phyloP scores from a whole-genome alignment of 2,113 vertebrate species.

The Brienomyrus brachyistius region DNA sequence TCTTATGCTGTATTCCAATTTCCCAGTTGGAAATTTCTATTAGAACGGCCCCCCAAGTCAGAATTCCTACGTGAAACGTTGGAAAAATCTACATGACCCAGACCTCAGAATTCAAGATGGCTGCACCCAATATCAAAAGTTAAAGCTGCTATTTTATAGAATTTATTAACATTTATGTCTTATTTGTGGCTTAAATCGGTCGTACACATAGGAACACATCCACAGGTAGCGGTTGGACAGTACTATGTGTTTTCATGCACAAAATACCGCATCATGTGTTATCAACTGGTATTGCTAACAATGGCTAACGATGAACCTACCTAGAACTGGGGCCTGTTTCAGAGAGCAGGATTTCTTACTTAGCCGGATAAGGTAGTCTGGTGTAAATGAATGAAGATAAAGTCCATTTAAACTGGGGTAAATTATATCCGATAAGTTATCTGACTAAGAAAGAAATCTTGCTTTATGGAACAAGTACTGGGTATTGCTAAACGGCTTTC shows the following conservation, averaged over 20 bases:
- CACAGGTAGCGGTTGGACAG: no score
- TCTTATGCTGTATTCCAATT: neutral
- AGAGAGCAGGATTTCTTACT: neutral
- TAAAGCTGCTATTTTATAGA: neutral
- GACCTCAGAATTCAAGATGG: neutral
- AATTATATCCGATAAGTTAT: neutral
- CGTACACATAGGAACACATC: no score
- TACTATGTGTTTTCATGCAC: neutral
- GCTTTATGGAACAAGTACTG: neutral
- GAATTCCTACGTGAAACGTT: neutral
- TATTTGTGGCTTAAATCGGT: neutral
- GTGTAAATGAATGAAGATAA: neutral
- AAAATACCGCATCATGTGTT: neutral
- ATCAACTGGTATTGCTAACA: neutral
- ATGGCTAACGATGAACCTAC: neutral
- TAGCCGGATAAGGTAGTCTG: neutral
- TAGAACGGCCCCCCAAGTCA: neutral
- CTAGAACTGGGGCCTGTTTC: neutral
- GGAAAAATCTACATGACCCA: neutral
- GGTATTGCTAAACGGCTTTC: neutral
- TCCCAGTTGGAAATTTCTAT: neutral
- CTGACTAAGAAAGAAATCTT: neutral
- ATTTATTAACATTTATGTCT: neutral
- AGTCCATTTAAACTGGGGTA: neutral
- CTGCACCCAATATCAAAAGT: neutral